phyloP scores from a whole-genome alignment of 1,140 invertebrate genomes.

The Rhagoletis pomonella region DNA sequence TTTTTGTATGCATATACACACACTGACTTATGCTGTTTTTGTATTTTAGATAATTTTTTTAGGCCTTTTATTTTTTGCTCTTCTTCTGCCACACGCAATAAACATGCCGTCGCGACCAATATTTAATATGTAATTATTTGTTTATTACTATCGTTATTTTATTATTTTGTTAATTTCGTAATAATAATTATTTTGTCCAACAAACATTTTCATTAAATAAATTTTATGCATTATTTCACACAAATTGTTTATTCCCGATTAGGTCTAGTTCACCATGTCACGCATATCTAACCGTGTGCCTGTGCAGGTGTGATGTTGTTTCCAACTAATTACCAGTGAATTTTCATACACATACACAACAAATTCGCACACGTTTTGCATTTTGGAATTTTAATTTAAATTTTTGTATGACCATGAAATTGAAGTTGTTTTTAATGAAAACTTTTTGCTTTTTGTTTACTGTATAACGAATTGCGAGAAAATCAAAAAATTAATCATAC shows the following conservation, averaged over 20 bases:
- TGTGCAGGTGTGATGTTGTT: not conserved
- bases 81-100: not conserved
- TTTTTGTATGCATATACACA: constrained; percentile 7
- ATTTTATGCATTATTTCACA: constrained; percentile 21
- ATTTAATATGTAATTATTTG: not conserved
- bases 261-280: not conserved
- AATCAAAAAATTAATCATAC: no score
- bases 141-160: not conserved
- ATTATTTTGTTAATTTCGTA: constrained; percentile 6
- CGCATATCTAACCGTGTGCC: not conserved
- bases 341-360: not conserved
- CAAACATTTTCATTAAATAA: constrained; percentile 44
- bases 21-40: constrained; percentile 7
- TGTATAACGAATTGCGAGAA: no score
- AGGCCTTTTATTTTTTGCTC: not conserved
- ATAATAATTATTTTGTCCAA: constrained; percentile 34
- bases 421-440: not conserved
- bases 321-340: not conserved
- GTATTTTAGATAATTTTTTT: not conserved
- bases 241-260: not conserved
- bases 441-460: not conserved
- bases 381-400: not conserved
- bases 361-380: not conserved
- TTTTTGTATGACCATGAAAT: not conserved
- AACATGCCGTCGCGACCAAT: constrained; percentile 12